Base-by-base conservation (phyloP, 2,888 invertebrate species). In the Drosophila paramelanica region DNA sequence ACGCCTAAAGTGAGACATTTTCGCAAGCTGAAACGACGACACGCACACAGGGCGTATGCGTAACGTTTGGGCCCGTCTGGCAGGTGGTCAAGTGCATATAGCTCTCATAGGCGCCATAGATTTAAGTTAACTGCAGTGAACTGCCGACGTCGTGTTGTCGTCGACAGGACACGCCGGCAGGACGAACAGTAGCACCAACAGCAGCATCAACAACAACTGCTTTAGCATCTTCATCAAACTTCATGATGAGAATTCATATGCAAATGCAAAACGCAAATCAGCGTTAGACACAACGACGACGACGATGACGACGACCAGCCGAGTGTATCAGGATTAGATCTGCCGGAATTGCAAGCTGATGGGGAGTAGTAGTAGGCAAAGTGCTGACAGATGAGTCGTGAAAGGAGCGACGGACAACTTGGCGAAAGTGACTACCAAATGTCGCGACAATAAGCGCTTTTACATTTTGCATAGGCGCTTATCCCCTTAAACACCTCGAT, bases 191-290 rank as follows among this genome's bases (percentile, higher is more conserved):
- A 43, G 42, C 71, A 59, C 38, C 53, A 47, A 42, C 51, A 47
- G 17, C 67, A 60, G 43, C 50, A 13, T 31, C 55, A 47, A 41
- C 39, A 43, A 39, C 61, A 31, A 23, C 67, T 57, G 49, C 69
- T 53, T 56, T 59, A 53, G 49, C 68, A 23, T 77, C 81, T 67
- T 66, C 66, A 78, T 67, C 57, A 65, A 69, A 68, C 79, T 56
- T 75, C 75, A 89, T 86, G 79, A 89, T 81, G 70, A 74, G 67
- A 53, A 79, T 75, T 73, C 84, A 71, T 73, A 83, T 88, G 88
- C 73, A 77, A 82, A 81, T 84, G 59, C 77, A 50, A 55, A 67
- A 61, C 84, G 76, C 76, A 81, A 88, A 73, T 85, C 86, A 85
- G 65, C 77, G 73, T 67, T 78, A 75, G 72, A 73, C 51, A 60